Evolutionary conservation across 2,113 vertebrate genomes (phyloP), one percentile per base, ranked within the genome.

Genomic region (Garra rufa): DNA sequence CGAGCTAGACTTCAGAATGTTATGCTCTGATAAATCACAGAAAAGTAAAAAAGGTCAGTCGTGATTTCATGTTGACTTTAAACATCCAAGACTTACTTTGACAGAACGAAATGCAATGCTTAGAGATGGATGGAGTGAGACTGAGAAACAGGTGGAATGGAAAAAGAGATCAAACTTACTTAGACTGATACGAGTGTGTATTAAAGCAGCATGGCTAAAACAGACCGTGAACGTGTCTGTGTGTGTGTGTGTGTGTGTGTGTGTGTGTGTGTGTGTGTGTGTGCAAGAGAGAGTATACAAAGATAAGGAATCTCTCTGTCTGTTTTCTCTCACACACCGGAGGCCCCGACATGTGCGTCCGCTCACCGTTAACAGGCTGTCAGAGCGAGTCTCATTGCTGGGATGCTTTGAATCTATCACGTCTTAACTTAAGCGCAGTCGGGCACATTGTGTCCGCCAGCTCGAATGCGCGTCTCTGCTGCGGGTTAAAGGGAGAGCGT

Each of bases 371-470:
- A 87, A 71, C 82, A 79, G 70, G 57, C 82, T 74, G 70, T 87
- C 76, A 87, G 71, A 59, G 69, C 46, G 24, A n/a, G 79, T 84
- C 86, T 85, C 83, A 85, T 82, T 81, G 70, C 44, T 52, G 69
- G 61, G 86, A 79, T 77, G 86, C 77, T 81, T 81, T 73, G 79
- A 80, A 81, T 81, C 84, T 63, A 83, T 78, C 85, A 82, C 59
- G 11, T 55, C 50, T 82, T 71, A 76, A 80, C 82, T 63, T 73
- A 76, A 38, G 77, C 21, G 13, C 73, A 59, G 30, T 59, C 26
- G n/a, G 11, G 57, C 71, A 81, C 76, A 57, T 67, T 67, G 77
- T 81, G 52, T 75, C 28, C 41, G n/a, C 43, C 10, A 9, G 65
- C 67, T 52, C 59, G 19, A 10, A 46, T 17, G 63, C 13, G 46